A percentile compares a stretch with the other conserved stretches of the same genome.
Evolutionary conservation across 2,797 vertebrate genomes (phyloP).

Genomic region (Sciurus carolinensis): DNA sequence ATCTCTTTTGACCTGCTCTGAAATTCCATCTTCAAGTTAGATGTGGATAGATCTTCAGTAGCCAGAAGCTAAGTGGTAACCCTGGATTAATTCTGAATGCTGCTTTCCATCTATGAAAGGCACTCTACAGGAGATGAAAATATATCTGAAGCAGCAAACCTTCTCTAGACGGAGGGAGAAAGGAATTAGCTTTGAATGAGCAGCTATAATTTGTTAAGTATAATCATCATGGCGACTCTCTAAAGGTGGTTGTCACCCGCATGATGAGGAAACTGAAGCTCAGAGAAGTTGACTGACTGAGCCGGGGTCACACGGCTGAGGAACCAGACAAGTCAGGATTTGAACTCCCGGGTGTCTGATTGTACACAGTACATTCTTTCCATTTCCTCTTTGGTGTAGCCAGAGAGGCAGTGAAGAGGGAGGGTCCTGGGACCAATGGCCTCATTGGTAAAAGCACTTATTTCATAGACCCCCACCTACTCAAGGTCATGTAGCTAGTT

Average conservation of each 20-base stretch:
- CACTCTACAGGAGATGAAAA: not conserved
- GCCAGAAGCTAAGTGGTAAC: not conserved
- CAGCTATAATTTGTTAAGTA: not conserved
- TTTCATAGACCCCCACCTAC: not conserved
- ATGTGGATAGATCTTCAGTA: not conserved
- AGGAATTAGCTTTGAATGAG: not conserved
- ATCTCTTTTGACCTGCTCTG: conserved; percentile 10
- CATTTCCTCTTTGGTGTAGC: not conserved
- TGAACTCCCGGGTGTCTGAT: not conserved
- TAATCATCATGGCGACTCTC: not conserved
- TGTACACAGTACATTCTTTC: not conserved
- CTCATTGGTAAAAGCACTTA: not conserved
- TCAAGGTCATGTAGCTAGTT: not conserved
- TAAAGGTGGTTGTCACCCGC: not conserved
- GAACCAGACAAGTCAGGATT: not conserved
- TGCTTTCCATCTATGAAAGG: not conserved
- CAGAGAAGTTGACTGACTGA: conserved; percentile 14
- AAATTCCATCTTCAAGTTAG: conserved; percentile 45
- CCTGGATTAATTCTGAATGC: conserved; percentile 40
- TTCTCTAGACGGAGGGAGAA: conserved; percentile 16
- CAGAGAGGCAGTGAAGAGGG: not conserved
- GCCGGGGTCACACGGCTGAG: not conserved
- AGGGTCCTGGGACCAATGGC: not conserved
- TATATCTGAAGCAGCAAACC: not conserved
- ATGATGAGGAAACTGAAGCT: not conserved